A percentile compares a stretch with the other conserved stretches of the same genome.
phyloP scores from a whole-genome alignment of 2,888 invertebrate genomes.

The Plagodis dolabraria region DNA sequence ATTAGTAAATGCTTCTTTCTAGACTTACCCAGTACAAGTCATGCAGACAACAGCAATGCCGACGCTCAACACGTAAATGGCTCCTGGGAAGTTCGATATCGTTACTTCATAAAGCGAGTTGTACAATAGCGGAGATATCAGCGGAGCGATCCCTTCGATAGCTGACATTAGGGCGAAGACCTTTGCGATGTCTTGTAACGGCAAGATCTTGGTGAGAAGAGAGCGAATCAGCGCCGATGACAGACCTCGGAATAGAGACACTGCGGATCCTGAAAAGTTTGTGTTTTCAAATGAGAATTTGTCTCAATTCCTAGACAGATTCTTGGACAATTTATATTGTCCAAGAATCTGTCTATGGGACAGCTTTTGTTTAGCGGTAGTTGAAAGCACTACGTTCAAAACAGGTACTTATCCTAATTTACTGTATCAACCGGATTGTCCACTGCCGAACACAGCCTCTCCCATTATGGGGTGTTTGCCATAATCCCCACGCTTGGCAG shows the following conservation, averaged over 20 bases:
- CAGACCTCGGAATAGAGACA: slow-evolving; percentile 70
- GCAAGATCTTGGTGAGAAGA: slow-evolving; percentile 85
- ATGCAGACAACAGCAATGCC: slow-evolving; percentile 70
- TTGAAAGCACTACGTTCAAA: no score
- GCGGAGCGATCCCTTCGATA: slow-evolving; percentile 86
- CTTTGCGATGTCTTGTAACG: slow-evolving; percentile 86
- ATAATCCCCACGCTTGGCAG: no score
- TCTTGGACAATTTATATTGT: no score
- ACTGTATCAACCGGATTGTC: no score
- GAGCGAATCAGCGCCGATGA: slow-evolving; percentile 85
- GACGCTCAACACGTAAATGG: slow-evolving; percentile 84
- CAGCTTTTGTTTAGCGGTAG: no score
- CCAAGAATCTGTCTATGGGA: no score
- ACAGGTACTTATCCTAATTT: no score
- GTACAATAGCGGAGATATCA: slow-evolving; percentile 86
- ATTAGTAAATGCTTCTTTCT: background rate
- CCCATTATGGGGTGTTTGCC: no score
- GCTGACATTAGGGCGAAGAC: slow-evolving; percentile 88
- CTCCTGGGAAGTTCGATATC: slow-evolving; percentile 82
- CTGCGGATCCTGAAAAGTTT: background rate
- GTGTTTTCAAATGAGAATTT: no score
- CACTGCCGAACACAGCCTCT: no score
- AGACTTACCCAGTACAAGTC: slow-evolving; percentile 80
- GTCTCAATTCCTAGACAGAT: no score
- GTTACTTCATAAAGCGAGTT: slow-evolving; percentile 86